Evolutionary conservation across 2,888 invertebrate species (phyloP).

Genomic region (Melanophora roralis): DNA sequence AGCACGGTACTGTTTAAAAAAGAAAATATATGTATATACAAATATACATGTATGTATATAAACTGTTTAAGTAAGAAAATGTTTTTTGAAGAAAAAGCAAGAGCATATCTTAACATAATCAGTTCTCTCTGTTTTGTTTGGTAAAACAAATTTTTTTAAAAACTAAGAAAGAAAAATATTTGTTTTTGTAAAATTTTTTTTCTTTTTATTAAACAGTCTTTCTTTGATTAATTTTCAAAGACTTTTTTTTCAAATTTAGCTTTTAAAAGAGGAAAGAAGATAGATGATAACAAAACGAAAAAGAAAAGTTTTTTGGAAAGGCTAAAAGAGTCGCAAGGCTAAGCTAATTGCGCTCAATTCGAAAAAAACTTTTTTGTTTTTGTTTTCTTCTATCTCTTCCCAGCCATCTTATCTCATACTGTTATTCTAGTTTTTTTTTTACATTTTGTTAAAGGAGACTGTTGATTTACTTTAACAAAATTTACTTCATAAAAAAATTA

Average conservation of each 20-base stretch:
- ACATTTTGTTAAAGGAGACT: neutral
- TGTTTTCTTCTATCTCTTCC: neutral
- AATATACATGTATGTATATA: neutral
- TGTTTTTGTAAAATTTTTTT: constrained; percentile 39
- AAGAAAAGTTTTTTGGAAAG: constrained; percentile 14
- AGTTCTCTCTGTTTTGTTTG: constrained; percentile 21
- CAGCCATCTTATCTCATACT: neutral
- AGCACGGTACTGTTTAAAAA: neutral
- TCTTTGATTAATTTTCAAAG: constrained; percentile 29
- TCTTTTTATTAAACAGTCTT: constrained; percentile 7
- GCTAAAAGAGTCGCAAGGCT: constrained; percentile 58
- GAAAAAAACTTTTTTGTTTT: constrained; percentile 49
- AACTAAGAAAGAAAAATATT: constrained; percentile 47
- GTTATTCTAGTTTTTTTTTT: constrained; percentile 9
- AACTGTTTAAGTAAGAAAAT: no score
- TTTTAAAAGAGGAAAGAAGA: constrained; percentile 34
- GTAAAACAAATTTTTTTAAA: neutral
- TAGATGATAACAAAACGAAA: constrained; percentile 7
- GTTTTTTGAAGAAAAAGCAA: neutral
- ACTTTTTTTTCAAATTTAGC: constrained; percentile 55
- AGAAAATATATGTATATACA: constrained; percentile 9
- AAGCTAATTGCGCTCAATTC: constrained; percentile 59
- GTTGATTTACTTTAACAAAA: neutral
- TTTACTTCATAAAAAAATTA: constrained; percentile 29
- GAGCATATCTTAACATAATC: constrained; percentile 50